These are phyloP conservation scores for Ceyx melanurus DNA, from an alignment of 2,113 vertebrate genomes.

Conservation along the genomic window DNA sequence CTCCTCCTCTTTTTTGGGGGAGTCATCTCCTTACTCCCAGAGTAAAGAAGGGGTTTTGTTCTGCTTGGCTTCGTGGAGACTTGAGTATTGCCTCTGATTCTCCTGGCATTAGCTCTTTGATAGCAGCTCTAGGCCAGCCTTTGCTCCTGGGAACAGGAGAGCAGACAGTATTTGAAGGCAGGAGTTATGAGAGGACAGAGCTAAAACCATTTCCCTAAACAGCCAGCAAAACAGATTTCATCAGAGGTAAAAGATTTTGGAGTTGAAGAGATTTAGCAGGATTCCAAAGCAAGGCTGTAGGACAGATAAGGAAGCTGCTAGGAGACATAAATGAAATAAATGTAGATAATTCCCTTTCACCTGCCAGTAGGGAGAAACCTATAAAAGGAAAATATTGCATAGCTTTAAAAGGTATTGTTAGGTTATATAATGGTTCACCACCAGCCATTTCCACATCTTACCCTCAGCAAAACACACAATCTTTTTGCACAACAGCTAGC, in stretches of 20 bases:
- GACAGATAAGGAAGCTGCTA: slow-evolving; percentile 13
- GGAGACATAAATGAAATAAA: slow-evolving; percentile 27
- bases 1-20: background rate
- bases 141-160: background rate
- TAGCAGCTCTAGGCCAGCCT: background rate
- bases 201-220: background rate
- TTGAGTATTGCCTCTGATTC: background rate
- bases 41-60: background rate
- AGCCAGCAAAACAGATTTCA: slow-evolving; percentile 9
- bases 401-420: slow-evolving; percentile 10
- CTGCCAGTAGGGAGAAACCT: background rate
- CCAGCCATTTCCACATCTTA: background rate
- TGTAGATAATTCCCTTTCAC: slow-evolving; percentile 7
- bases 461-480: background rate
- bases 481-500: background rate
- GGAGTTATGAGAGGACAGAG: background rate
- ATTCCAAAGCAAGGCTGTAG: background rate
- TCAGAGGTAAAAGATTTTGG: background rate
- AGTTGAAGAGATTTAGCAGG: background rate
- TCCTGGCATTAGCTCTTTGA: background rate
- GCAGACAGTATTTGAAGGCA: background rate
- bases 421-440: background rate
- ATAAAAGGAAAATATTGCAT: background rate
- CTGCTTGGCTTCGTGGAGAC: background rate
- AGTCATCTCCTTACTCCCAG: background rate